A percentile compares a stretch with the other conserved stretches of the same genome.
These are phyloP conservation scores for Hirtodrosophila alboralis DNA, from an alignment of 2,888 invertebrate species.

Conservation along the genomic window DNA sequence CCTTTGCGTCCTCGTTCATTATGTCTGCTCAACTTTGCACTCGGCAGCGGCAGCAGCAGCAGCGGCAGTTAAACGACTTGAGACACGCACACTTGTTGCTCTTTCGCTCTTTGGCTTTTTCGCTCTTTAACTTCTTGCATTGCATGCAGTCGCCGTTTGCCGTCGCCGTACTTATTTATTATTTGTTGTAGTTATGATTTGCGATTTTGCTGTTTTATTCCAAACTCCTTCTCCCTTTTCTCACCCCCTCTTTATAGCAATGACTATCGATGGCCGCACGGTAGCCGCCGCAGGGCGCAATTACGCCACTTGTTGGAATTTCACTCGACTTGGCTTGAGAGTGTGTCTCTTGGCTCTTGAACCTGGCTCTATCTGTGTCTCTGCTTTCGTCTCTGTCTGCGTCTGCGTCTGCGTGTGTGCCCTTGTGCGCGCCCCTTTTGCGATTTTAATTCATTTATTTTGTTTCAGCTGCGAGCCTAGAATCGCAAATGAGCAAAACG, in stretches of 20 bases:
- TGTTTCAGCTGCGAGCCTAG: constrained; percentile 73
- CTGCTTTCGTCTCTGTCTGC: neutral
- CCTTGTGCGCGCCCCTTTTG: constrained; percentile 36
- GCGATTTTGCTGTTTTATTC: constrained; percentile 70
- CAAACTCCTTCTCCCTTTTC: constrained; percentile 9
- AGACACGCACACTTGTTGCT: constrained; percentile 80
- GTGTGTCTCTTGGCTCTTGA: constrained; percentile 22
- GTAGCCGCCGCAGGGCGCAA: constrained; percentile 80
- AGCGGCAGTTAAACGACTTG: constrained; percentile 71
- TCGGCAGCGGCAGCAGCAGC: constrained; percentile 50
- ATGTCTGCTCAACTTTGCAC: constrained; percentile 79
- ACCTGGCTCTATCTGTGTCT: constrained; percentile 6
- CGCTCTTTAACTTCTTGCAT: constrained; percentile 41
- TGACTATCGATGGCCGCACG: constrained; percentile 67
- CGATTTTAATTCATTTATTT: constrained; percentile 73
- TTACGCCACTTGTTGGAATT: constrained; percentile 81
- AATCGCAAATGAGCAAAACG: constrained; percentile 81
- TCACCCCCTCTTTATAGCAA: neutral
- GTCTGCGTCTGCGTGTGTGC: constrained; percentile 9
- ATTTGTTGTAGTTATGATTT: constrained; percentile 81
- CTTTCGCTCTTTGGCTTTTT: constrained; percentile 58
- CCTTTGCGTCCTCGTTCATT: constrained; percentile 56
- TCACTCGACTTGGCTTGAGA: constrained; percentile 57
- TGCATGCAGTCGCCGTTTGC: constrained; percentile 27
- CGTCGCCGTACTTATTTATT: constrained; percentile 72